A percentile compares a stretch with the other conserved stretches of the same genome.
Conservation (phyloP, 1,140 invertebrate species). For the Sarcophaga bullata region DNA sequence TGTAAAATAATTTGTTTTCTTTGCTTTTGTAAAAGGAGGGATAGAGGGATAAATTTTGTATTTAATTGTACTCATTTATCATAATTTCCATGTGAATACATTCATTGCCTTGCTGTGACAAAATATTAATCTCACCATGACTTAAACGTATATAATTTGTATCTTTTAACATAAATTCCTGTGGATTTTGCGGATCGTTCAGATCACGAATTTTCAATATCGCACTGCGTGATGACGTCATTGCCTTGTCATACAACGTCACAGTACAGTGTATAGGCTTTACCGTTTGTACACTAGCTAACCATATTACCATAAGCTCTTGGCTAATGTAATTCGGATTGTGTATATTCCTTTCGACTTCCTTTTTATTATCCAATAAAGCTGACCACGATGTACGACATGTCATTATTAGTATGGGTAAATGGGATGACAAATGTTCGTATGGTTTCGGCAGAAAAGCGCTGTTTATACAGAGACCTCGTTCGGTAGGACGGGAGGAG, state of each 20-base stretch:
- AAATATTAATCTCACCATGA: slow-evolving; percentile 44
- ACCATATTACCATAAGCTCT: slow-evolving; percentile 43
- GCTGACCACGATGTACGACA: slow-evolving; percentile 42
- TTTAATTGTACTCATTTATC: slow-evolving; percentile 42
- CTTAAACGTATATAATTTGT: slow-evolving; percentile 43
- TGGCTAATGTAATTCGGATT: slow-evolving; percentile 15
- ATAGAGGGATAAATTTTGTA: too few relatives aligned
- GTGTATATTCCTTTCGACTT: slow-evolving; percentile 26
- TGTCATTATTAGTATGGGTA: slow-evolving; percentile 46
- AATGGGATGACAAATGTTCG: slow-evolving; percentile 39
- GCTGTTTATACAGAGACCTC: slow-evolving; percentile 44
- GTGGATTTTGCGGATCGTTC: slow-evolving; percentile 42
- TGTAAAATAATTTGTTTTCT: too few relatives aligned
- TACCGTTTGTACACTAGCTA: slow-evolving; percentile 44
- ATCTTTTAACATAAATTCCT: slow-evolving; percentile 43
- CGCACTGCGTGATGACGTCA: slow-evolving; percentile 40
- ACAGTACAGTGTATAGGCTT: slow-evolving; percentile 44
- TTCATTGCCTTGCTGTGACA: slow-evolving; percentile 35
- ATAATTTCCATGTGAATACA: slow-evolving; percentile 44
- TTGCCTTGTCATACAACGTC: slow-evolving; percentile 42
- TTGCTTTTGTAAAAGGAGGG: too few relatives aligned
- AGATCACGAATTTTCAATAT: slow-evolving; percentile 41
- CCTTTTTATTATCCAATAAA: slow-evolving; percentile 35
- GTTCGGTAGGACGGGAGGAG: slow-evolving; percentile 30
- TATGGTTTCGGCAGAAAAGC: slow-evolving; percentile 45